Evolutionary conservation across 2,888 invertebrate species (phyloP).

Genomic region (Drosophila tripunctata): DNA sequence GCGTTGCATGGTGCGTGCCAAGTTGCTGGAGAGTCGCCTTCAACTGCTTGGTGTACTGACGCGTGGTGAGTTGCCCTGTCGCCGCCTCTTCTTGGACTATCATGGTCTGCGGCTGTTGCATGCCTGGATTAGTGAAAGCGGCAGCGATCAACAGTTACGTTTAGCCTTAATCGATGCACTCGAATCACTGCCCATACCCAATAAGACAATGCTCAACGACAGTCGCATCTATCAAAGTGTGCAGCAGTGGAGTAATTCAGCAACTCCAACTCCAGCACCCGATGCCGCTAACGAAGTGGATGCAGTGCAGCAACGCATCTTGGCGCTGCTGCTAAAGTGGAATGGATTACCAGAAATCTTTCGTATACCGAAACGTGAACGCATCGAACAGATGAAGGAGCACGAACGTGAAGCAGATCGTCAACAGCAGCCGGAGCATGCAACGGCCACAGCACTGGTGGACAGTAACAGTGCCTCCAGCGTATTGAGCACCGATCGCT

Average conservation of each 20-base stretch:
- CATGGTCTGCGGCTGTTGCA: constrained; percentile 95
- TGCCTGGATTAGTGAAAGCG: constrained; percentile 94
- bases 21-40: constrained; percentile 90
- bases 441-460: constrained; percentile 62
- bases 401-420: constrained; percentile 95
- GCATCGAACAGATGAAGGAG: constrained; percentile 97
- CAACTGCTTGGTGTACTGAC: constrained; percentile 92
- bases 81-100: constrained; percentile 95
- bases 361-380: constrained; percentile 94
- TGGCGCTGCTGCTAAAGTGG: constrained; percentile 71
- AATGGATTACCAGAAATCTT: constrained; percentile 84
- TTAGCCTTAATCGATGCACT: constrained; percentile 91
- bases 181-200: constrained; percentile 94
- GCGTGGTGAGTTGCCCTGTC: constrained; percentile 92
- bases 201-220: constrained; percentile 96
- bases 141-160: constrained; percentile 85
- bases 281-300: neutral
- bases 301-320: constrained; percentile 44
- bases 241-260: constrained; percentile 88
- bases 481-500: constrained; percentile 55
- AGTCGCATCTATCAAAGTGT: constrained; percentile 94
- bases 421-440: constrained; percentile 73
- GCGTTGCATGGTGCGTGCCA: constrained; percentile 96
- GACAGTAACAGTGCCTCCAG: constrained; percentile 38
- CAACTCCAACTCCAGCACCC: neutral